phyloP scores from a whole-genome alignment of 2,888 invertebrate genomes.

The Apantesis nais region DNA sequence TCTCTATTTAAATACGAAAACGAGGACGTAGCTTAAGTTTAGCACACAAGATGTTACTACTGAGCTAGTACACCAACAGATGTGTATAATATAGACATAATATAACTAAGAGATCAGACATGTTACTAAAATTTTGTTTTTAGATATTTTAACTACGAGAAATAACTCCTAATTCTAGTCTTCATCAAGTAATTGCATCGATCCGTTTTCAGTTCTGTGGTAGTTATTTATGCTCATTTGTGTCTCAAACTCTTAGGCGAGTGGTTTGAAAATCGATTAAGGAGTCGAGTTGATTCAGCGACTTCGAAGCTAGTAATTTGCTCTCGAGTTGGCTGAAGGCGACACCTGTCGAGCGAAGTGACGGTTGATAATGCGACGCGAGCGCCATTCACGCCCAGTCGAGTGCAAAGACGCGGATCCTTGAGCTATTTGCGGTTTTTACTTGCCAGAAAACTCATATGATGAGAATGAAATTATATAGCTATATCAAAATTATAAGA shows the following conservation, averaged over 20 bases:
- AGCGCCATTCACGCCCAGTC: conserved; percentile 77
- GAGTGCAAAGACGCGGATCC: conserved; percentile 66
- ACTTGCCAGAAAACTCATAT: conserved; percentile 31
- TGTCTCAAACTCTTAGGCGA: conserved; percentile 64
- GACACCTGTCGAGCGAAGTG: conserved; percentile 84
- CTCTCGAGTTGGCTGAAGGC: conserved; percentile 84
- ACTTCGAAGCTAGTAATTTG: conserved; percentile 83
- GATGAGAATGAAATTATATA: conserved; percentile 24
- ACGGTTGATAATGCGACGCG: conserved; percentile 83
- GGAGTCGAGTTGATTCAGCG: conserved; percentile 81
- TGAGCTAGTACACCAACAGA: conserved; percentile 63
- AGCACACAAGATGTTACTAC: conserved; percentile 80
- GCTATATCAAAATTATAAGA: background rate
- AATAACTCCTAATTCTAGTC: conserved; percentile 2
- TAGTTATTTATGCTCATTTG: conserved; percentile 63
- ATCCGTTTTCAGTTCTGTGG: conserved; percentile 43
- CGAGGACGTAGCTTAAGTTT: conserved; percentile 78
- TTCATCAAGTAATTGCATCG: conserved; percentile 45
- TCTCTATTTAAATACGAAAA: conserved; percentile 85
- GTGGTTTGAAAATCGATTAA: conserved; percentile 80
- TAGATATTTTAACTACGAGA: background rate
- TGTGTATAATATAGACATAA: conserved; percentile 52
- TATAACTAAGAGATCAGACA: background rate
- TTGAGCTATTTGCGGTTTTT: conserved; percentile 52
- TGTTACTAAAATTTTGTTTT: background rate